Percentiles rank a stretch among this genome's conserved stretches.
Evolutionary conservation across 2,113 vertebrate genomes (phyloP).

Genomic region (Typhlomys cinereus): DNA sequence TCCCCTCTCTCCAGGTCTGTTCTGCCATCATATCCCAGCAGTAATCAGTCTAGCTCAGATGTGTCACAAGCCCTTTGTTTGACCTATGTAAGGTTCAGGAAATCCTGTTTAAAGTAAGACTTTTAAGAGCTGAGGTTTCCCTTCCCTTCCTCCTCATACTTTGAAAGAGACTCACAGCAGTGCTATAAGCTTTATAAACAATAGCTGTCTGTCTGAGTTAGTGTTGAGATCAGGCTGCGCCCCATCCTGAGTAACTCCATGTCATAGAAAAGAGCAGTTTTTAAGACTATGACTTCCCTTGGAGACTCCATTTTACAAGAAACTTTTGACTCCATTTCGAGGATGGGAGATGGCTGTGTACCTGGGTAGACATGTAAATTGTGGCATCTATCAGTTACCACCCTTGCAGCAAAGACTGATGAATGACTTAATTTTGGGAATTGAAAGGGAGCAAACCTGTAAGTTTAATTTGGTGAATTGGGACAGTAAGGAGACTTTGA

Average conservation of each 20-base stretch:
- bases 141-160: neutral
- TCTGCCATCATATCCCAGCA: neutral
- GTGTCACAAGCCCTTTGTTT: neutral
- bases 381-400: neutral
- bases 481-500: neutral
- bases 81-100: neutral
- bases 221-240: neutral
- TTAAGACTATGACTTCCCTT: neutral
- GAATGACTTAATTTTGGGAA: neutral
- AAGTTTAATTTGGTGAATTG: no score
- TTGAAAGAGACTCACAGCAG: constrained; percentile 16
- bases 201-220: neutral
- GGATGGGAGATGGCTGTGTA: neutral
- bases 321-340: neutral
- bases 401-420: neutral
- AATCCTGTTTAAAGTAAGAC: constrained; percentile 6
- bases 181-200: neutral
- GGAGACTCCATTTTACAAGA: neutral
- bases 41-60: fast-evolving
- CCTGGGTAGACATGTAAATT: neutral
- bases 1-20: no score
- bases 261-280: neutral
- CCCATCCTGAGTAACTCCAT: neutral
- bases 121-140: neutral
- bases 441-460: no score